Evolutionary conservation across 2,797 vertebrate genomes (phyloP).

Genomic region (Lycodopsis pacificus): DNA sequence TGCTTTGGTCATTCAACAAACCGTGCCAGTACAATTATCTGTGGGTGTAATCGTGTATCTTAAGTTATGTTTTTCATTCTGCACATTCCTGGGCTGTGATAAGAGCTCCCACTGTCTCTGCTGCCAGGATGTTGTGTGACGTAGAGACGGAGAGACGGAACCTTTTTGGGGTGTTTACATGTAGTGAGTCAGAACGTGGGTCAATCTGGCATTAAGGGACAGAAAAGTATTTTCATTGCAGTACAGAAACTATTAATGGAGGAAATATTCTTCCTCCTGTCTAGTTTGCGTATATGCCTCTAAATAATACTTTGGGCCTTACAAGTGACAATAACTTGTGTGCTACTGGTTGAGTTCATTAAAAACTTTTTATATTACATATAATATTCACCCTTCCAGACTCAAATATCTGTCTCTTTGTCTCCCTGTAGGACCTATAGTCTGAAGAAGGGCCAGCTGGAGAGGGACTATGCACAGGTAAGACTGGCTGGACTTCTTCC

Average conservation of each 20-base stretch:
- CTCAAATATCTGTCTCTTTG: slow-evolving; percentile 17
- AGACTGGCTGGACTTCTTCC: slow-evolving; percentile 8
- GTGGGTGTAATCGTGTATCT: slow-evolving; percentile 47
- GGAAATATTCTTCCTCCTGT: not conserved
- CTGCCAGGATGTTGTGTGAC: slow-evolving; percentile 54
- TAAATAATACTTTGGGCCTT: not conserved
- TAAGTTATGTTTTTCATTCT: slow-evolving; percentile 69
- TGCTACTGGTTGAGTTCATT: not conserved
- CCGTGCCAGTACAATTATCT: slow-evolving; percentile 30
- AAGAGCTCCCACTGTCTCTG: slow-evolving; percentile 57
- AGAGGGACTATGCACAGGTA: slow-evolving; percentile 97
- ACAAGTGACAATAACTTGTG: not conserved
- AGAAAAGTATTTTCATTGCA: slow-evolving; percentile 12
- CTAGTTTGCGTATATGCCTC: not conserved
- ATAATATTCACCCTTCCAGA: not conserved
- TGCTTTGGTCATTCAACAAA: slow-evolving; percentile 31
- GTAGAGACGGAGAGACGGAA: slow-evolving; percentile 18
- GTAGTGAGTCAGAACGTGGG: slow-evolving; percentile 1
- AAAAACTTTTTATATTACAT: not conserved
- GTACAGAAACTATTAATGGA: slow-evolving; percentile 5
- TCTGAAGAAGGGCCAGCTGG: slow-evolving; percentile 96
- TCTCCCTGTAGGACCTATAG: slow-evolving; percentile 91
- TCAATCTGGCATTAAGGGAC: not conserved
- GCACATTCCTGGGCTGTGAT: slow-evolving; percentile 67
- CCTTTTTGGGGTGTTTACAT: slow-evolving; percentile 21